Evolutionary conservation across 2,113 vertebrate species (phyloP).

Genomic region (Anthoscopus minutus): DNA sequence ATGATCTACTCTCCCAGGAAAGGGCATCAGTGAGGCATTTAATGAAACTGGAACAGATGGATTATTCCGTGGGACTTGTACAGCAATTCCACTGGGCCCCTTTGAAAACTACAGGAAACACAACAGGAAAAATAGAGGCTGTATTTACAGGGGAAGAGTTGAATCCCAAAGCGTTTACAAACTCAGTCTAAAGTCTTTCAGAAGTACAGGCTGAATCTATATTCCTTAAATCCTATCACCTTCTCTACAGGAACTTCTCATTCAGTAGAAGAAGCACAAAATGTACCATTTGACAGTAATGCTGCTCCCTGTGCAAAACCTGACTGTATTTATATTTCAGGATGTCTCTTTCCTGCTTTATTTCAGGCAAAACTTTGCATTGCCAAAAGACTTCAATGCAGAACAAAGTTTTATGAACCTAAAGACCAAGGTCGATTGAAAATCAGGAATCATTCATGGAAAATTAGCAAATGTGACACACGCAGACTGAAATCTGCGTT

Average conservation of each 20-base stretch:
- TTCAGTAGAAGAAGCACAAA: not conserved
- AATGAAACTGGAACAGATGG: constrained; percentile 18
- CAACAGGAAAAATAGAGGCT: not conserved
- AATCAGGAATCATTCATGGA: constrained; percentile 50
- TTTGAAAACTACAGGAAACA: constrained; percentile 4
- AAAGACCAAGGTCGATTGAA: constrained; percentile 44
- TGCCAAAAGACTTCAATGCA: constrained; percentile 5
- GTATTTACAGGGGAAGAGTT: not conserved
- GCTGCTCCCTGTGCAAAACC: not conserved
- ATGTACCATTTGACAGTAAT: not conserved
- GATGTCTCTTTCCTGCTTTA: not conserved
- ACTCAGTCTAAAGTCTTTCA: not conserved
- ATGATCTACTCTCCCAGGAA: constrained; percentile 53
- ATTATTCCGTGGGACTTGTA: not conserved
- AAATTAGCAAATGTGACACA: constrained; percentile 38
- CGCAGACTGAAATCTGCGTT: not conserved
- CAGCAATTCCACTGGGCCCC: not conserved
- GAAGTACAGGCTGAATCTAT: not conserved
- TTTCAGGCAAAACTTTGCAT: not conserved
- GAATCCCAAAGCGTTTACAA: not conserved
- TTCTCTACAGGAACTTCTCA: not conserved
- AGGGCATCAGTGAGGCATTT: constrained; percentile 24
- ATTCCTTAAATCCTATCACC: not conserved
- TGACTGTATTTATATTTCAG: not conserved
- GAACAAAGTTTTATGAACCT: constrained; percentile 23